Evolutionary conservation across 2,888 invertebrate genomes (phyloP).

Genomic region (Eupithecia subumbrata): DNA sequence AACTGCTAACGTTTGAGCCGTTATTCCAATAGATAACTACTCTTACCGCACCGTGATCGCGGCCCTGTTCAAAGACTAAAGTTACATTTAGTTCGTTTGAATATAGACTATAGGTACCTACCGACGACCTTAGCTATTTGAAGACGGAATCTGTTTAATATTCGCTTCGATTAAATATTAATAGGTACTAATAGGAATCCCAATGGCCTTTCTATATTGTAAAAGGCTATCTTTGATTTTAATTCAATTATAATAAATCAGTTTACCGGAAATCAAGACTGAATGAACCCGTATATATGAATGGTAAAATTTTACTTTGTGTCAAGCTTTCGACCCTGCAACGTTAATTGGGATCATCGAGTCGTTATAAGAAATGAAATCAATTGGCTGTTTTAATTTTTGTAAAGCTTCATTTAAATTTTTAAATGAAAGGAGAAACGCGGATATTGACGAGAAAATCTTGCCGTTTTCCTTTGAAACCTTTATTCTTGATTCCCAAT

Average conservation of each 20-base stretch:
- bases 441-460: background rate
- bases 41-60: no score
- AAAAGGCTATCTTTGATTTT: background rate
- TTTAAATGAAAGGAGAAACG: background rate
- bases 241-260: slow-evolving; percentile 10
- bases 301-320: slow-evolving; percentile 12
- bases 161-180: background rate
- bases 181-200: background rate
- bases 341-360: slow-evolving; percentile 30
- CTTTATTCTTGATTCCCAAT: background rate
- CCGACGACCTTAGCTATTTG: background rate
- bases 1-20: no score
- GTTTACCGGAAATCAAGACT: slow-evolving; percentile 11
- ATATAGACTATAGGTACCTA: background rate
- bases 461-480: background rate
- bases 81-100: no score
- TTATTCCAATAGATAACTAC: no score
- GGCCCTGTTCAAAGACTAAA: no score
- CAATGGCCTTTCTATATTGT: background rate
- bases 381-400: slow-evolving; percentile 17
- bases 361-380: slow-evolving; percentile 19
- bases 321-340: slow-evolving; percentile 19
- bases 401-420: background rate
- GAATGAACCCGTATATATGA: slow-evolving; percentile 10
- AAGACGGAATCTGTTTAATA: background rate